These are phyloP conservation scores for Phenganax marumi DNA, from an alignment of 92 coral and sea anemone genomes.

Conservation along the genomic window DNA sequence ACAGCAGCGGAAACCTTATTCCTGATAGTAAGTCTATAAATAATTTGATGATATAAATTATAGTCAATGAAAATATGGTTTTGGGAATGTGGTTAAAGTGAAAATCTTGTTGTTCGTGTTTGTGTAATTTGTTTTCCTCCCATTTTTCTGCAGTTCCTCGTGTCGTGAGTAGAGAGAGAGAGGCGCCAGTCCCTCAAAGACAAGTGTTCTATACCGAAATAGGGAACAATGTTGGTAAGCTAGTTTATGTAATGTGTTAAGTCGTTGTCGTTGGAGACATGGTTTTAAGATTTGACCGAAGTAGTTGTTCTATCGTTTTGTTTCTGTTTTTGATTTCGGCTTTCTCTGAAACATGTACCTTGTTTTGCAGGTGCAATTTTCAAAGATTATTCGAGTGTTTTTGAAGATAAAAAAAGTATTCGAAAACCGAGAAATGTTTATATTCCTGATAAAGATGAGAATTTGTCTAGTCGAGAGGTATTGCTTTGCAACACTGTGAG, in stretches of 20 bases:
- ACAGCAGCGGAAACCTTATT: conserved; percentile 68
- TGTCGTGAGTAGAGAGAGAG: conserved; percentile 64
- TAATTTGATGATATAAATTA: no score
- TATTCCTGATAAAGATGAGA: conserved; percentile 89
- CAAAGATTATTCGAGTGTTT: conserved; percentile 67
- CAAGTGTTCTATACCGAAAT: conserved; percentile 91
- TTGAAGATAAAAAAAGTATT: conserved; percentile 56
- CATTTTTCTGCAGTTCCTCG: conserved; percentile 67
- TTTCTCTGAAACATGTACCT: neutral
- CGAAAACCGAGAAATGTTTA: conserved; percentile 71
- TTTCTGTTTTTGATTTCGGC: neutral
- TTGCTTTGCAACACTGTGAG: no score
- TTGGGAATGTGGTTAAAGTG: neutral
- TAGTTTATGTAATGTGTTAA: no score
- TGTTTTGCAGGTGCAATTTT: conserved; percentile 72
- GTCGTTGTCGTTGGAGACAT: no score
- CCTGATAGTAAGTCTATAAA: conserved; percentile 76
- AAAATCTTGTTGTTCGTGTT: neutral
- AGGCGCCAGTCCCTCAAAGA: conserved; percentile 66
- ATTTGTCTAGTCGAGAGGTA: conserved; percentile 91
- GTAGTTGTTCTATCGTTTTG: neutral
- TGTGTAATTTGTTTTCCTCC: neutral
- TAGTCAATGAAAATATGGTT: neutral
- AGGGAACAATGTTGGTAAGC: conserved; percentile 88
- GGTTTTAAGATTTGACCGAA: no score